Evolutionary conservation across 2,113 vertebrate species (phyloP), one percentile per base, ranked within the genome.

Genomic region (Passer montanus): DNA sequence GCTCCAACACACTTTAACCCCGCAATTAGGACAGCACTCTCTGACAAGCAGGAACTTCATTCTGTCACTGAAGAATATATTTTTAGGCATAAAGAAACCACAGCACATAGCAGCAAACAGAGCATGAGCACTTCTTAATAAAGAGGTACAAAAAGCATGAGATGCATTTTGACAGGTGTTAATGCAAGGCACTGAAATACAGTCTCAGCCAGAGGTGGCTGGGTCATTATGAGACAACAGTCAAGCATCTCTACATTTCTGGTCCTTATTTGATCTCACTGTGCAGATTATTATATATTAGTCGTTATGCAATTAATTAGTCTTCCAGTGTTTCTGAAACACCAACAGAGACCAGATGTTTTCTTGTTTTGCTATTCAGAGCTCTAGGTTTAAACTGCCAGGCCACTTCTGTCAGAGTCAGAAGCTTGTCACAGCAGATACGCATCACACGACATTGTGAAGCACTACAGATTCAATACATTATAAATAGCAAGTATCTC

Each of bases 301-400:
- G n/a, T 46, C 26, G 26, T 86, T 85, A 93, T 39, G 82, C 87
- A 87, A 84, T 44, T 63, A 59, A 93, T 79, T 83, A 81, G 58
- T 22, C 49, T 72, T 55, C 39, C 10, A 59, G 35, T 41, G 70
- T 89, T 95, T 95, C 88, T 86, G 78, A 87, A 94, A 68, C 72
- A 88, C 49, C 73, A 96, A n/a, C 35, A 75, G 49, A 56, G 53
- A 88, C 24, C 93, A 94, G 85, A 92, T 78, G 74, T 78, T 96
- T 93, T 92, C 59, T 95, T 95, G 52, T 58, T 94, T 90, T 88
- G 27, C 28, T 85, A 2, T 63, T 55, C 63, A 92, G 86, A 90
- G 66, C 73, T 79, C 63, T 37, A 37, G 33, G 68, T 62, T 63
- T 55, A 72, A 80, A 63, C 52, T 90, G 80, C 37, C 77, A 87